phyloP scores from a whole-genome alignment of 2,797 vertebrate species.

The Falco naumanni region DNA sequence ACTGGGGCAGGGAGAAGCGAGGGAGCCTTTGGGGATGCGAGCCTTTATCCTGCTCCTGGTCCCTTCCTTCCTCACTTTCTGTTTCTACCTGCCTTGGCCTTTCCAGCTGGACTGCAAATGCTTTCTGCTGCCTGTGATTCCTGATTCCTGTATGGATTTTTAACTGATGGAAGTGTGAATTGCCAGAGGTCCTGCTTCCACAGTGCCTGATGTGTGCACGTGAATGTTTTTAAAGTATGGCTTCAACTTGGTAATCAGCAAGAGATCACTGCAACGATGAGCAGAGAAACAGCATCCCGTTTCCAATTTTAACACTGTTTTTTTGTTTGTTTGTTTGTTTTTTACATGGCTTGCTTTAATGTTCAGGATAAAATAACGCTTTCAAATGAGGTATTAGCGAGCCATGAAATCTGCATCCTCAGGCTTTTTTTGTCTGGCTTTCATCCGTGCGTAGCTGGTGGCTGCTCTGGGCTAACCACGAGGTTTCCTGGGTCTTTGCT shows the following conservation, averaged over 20 bases:
- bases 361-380: neutral
- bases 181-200: neutral
- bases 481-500: neutral
- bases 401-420: neutral
- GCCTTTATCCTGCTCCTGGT: neutral
- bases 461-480: neutral
- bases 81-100: neutral
- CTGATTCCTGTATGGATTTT: neutral
- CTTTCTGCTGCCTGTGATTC: neutral
- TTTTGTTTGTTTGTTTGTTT: neutral
- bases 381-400: neutral
- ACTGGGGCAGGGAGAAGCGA: neutral
- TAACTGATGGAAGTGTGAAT: neutral
- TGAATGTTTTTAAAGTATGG: neutral
- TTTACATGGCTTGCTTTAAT: neutral
- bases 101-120: neutral
- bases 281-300: neutral
- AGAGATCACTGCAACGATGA: neutral
- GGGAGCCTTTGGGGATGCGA: accelerated
- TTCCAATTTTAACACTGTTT: neutral
- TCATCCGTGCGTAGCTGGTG: neutral
- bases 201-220: neutral
- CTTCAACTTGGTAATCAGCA: neutral
- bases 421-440: neutral
- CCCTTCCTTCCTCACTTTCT: neutral